Evolutionary conservation across 1,140 invertebrate species (phyloP).

Genomic region (Diachasma alloeum): DNA sequence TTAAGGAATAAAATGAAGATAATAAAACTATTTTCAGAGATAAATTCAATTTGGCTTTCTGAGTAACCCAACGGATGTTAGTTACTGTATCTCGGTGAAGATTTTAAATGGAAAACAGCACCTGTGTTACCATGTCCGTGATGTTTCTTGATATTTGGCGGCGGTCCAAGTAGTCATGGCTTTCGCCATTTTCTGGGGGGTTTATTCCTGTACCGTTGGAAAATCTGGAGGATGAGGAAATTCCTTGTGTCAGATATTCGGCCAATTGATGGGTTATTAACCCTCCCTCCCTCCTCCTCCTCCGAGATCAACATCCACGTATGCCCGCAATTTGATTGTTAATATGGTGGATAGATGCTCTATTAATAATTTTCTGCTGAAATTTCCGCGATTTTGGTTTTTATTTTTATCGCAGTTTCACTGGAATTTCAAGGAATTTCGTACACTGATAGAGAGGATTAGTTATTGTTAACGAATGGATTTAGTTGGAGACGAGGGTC

Average conservation of each 20-base stretch:
- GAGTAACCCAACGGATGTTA: not conserved
- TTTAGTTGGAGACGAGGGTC: too few relatives aligned
- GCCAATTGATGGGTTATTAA: not conserved
- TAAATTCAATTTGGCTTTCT: conserved; percentile 15
- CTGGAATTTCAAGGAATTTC: too few relatives aligned
- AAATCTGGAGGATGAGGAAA: not conserved
- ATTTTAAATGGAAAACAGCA: conserved; percentile 15
- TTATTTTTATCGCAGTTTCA: too few relatives aligned
- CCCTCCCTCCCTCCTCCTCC: not conserved
- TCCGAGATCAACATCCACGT: too few relatives aligned
- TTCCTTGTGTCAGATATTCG: not conserved
- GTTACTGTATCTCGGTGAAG: not conserved
- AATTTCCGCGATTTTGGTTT: too few relatives aligned
- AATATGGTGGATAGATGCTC: too few relatives aligned
- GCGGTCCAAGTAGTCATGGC: conserved; percentile 5
- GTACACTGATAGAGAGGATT: too few relatives aligned
- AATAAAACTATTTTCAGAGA: conserved; percentile 8
- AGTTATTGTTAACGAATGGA: too few relatives aligned
- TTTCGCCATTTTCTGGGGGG: not conserved
- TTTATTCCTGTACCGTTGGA: not conserved
- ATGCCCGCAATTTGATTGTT: too few relatives aligned
- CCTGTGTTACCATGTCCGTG: conserved; percentile 25
- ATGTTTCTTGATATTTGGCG: conserved; percentile 26
- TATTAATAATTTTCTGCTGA: too few relatives aligned
- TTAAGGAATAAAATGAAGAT: not conserved